phyloP scores from a whole-genome alignment of 2,888 invertebrate species.

The Spilosoma lubricipeda region DNA sequence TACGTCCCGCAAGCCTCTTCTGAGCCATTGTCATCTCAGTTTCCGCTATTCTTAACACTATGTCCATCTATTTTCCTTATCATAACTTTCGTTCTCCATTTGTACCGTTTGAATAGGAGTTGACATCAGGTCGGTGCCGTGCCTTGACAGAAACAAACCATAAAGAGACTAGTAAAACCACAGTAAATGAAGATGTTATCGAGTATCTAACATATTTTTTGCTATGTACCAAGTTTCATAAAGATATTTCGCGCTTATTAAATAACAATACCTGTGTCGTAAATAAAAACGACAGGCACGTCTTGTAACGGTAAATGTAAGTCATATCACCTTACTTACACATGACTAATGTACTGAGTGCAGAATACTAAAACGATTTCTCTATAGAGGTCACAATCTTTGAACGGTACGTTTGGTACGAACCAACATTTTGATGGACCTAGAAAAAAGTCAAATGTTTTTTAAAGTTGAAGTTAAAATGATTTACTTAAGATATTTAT shows the following conservation, averaged over 20 bases:
- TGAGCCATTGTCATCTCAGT: neutral
- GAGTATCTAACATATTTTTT: neutral
- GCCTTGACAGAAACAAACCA: neutral
- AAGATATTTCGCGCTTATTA: constrained; percentile 40
- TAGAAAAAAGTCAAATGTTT: neutral
- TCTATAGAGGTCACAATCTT: constrained; percentile 33
- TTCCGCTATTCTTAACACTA: neutral
- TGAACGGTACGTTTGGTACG: constrained; percentile 25
- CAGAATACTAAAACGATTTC: constrained; percentile 33
- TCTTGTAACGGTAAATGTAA: constrained; percentile 52
- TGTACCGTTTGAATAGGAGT: neutral
- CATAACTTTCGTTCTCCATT: neutral
- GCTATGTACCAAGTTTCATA: neutral
- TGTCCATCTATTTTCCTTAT: neutral
- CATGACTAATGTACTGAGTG: constrained; percentile 40
- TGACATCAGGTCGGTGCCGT: neutral
- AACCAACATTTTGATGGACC: neutral
- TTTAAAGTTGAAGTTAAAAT: neutral
- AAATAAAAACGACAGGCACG: constrained; percentile 46
- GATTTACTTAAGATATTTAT: neutral
- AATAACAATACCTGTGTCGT: constrained; percentile 45
- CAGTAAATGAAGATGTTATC: neutral
- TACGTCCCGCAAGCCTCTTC: neutral
- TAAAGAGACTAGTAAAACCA: neutral
- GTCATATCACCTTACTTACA: constrained; percentile 43